Base-by-base conservation (phyloP, 1,140 invertebrate species). In the Ceratosolen solmsi region DNA sequence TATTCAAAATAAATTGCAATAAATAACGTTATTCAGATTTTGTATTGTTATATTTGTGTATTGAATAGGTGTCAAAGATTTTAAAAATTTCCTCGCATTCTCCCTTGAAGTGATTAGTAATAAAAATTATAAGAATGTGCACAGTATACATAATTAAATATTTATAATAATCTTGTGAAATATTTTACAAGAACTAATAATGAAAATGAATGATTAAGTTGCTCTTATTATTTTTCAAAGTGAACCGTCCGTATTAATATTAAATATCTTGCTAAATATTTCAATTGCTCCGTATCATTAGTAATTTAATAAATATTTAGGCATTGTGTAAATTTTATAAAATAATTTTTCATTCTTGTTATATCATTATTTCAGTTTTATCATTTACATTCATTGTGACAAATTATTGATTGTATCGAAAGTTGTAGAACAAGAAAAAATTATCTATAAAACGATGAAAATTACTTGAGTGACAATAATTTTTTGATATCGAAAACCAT, bases 211-310 rank as follows among this genome's bases (percentile, higher is more conserved):
- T 15, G 33, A 81, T 70, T 46, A 33, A 71, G 38, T 20, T 49
- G 70, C 70, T 70, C 65, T 56, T 71, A 36, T 25, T 20, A 8
- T 70, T 82, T 79, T 71, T 82, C 33, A 25, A 75, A 75, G 25
- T 49, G 27, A 71, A 82, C 80, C 80, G 80, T 76, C 80, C 73
- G 56, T 36, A 46, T 27, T 75, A 70, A 68, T 75, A 71, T 74
- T 74, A 68, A 41, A 80, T 60, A 56, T n/a, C n/a, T 30, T 56
- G n/a, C 56, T 17, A 72, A 72, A 60, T 46, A 30, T 72, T 56
- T n/a, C 30, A 60, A 80, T 33, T 11, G 49, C 70, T 72, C 8
- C 56, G 22, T 63, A 75, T 2, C 22, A 80, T 22, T 72, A 80
- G 2, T 46, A 65, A 76, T 60, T 41, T 41, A 56, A n/a, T 38